Evolutionary conservation across 1,140 invertebrate species (phyloP).

Genomic region (Drepana arcuata): DNA sequence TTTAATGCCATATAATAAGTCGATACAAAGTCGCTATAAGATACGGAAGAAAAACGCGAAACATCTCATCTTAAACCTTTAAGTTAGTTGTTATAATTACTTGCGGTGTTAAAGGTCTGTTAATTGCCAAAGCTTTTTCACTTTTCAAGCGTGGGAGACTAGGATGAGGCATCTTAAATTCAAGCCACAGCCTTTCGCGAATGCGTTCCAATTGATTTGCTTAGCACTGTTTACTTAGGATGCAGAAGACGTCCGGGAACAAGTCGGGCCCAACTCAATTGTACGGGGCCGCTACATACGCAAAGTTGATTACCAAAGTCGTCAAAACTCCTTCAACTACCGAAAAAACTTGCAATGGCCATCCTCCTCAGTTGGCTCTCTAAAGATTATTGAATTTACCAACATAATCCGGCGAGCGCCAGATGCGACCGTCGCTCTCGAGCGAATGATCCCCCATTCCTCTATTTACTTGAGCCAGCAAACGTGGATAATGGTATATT

Average conservation of each 20-base stretch:
- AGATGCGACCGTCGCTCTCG: slow-evolving; percentile 37
- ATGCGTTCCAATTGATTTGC: slow-evolving; percentile 4
- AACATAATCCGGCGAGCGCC: slow-evolving; percentile 49
- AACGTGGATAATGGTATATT: slow-evolving; percentile 47
- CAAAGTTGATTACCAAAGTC: slow-evolving; percentile 32
- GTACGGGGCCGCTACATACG: slow-evolving; percentile 11
- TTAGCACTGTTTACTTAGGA: slow-evolving; percentile 6
- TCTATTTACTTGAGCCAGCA: slow-evolving; percentile 40
- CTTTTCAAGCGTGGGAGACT: not conserved
- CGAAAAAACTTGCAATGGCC: slow-evolving; percentile 36
- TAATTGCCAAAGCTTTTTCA: not conserved
- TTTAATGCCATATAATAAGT: too few species aligned
- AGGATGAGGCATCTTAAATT: not conserved
- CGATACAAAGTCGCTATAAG: too few species aligned
- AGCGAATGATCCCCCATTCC: slow-evolving; percentile 45
- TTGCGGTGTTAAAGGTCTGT: too few species aligned
- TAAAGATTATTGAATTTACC: slow-evolving; percentile 52
- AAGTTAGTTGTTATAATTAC: not conserved
- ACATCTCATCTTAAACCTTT: not conserved
- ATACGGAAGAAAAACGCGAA: too few species aligned
- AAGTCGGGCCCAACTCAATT: slow-evolving; percentile 10
- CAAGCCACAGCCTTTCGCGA: not conserved
- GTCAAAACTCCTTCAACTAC: too few species aligned
- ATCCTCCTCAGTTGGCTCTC: slow-evolving; percentile 37
- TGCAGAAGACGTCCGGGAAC: slow-evolving; percentile 6